Evolutionary conservation across 2,113 vertebrate species (phyloP), one percentile per base, ranked within the genome.

Genomic region (Sterna hirundo): DNA sequence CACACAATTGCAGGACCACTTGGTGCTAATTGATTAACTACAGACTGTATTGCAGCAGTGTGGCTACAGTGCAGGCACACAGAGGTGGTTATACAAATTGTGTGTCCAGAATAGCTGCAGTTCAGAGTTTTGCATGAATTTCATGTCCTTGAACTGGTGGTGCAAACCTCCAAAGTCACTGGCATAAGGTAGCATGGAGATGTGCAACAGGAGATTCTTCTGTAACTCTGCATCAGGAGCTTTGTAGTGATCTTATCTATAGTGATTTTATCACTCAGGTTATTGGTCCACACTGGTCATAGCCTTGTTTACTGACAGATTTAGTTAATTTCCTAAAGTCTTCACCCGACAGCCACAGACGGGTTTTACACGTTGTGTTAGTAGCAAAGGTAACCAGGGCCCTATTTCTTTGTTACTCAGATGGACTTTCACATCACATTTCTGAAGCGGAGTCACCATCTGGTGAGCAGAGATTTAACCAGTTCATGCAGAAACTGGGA

Each of bases 401-500:
- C 6, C 40, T 75, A 15, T 91, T 93, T 82, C 94, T 94, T 74
- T 86, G 57, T 92, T 94, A 21, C 66, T 70, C 52, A 98, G 96
- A 90, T 88, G 91, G 87, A 90, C 72, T 83, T 83, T 65, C 95
- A 36, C 55, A 55, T 93, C 62, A 72, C 23, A 11, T 71, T 95
- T 86, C 83, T 90, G 93, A 98, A 92, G 66, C 6, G 1, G 87
- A 97, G 36, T 75, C 51, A 26, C 92, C 95, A 75, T 70, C 95
- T 57, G 97, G 96, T 64, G 98, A 98, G 97, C 97, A 98, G 19
- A 96, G 97, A 77, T 97, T 99, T 15, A 93, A 98, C 38, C 96
- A 97, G 64, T 98, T 99, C 93, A 95, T 98, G 94, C 97, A 98
- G 96, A 98, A 97, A 86, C 57, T 98, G 69, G 98, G 98, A 46